Evolutionary conservation across 2,113 vertebrate species (phyloP), one percentile per base, ranked within the genome.

Genomic region (Barbus barbus): DNA sequence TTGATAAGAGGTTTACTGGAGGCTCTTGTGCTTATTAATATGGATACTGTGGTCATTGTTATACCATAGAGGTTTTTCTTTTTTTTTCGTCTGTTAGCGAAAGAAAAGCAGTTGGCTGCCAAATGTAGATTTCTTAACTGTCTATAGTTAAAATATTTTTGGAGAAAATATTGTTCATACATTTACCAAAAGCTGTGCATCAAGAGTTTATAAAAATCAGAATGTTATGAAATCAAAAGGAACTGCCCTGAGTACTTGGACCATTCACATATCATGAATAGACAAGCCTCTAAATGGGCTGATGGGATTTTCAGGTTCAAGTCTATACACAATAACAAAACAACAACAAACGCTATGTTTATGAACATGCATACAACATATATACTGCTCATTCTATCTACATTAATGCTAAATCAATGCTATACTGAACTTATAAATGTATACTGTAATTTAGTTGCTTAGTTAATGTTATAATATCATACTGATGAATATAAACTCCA

Each of bases 361-460:
- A 12, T 44, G 41, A 44, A 44, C 41, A 44, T 44, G 2, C 41
- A 44, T 12, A 44, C 41, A 44, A 44, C 3, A 75, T 83, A 83
- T 73, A 44, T 73, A 73, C 38, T 73, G 38, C 69, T 73, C 69
- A 44, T 72, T 26, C 72, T 48, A 48, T 74, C 82, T 75, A 69
- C 58, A 46, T 75, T 73, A 63, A 65, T 51, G 26, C 72, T 83
- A 86, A 73, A 80, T 79, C 72, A 31, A 80, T 75, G 76, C 85
- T 81, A 87, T 80, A 77, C 61, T 75, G 73, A 78, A 86, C 9
- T 69, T 85, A 85, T 33, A 44, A 80, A 61, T 58, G 51, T 75
- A 82, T 84, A 82, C 36, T 60, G 78, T 65, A 58, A 38, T 84
- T 86, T 86, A 86, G 87, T 76, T 82, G 58, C 74, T 86, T 63